phyloP scores from a whole-genome alignment of 2,113 vertebrate genomes.

The Lepus europaeus region DNA sequence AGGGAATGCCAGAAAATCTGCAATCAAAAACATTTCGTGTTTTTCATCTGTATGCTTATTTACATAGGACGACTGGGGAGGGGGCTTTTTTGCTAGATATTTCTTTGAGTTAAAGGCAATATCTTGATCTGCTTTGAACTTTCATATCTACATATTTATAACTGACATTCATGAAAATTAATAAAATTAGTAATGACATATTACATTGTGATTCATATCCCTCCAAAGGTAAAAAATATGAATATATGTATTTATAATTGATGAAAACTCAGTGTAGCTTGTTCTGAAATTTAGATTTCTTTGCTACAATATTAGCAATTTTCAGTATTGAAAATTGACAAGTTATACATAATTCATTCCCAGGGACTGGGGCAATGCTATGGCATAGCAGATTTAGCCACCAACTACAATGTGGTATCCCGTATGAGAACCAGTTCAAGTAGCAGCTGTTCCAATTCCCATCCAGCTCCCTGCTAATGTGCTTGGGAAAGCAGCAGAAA shows the following conservation, averaged over 20 bases:
- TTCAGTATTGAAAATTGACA: neutral
- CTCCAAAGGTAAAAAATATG: neutral
- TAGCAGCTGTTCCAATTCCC: too few relatives aligned
- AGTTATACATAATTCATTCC: neutral
- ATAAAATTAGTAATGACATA: neutral
- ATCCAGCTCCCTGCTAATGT: too few relatives aligned
- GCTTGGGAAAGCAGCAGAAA: too few relatives aligned
- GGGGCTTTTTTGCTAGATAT: neutral
- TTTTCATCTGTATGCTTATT: neutral
- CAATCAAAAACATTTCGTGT: neutral
- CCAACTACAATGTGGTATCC: too few relatives aligned
- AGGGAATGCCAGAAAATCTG: neutral
- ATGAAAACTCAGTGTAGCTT: neutral
- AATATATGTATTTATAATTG: too few relatives aligned
- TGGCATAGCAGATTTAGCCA: too few relatives aligned
- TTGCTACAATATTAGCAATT: neutral
- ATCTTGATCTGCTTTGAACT: neutral
- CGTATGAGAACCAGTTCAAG: too few relatives aligned
- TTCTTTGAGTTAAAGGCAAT: neutral
- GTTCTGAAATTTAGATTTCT: neutral
- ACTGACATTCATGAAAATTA: neutral
- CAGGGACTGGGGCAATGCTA: neutral
- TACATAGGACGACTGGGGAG: neutral
- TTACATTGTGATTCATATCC: constrained; percentile 13
- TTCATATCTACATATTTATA: neutral